These are phyloP conservation scores for Chloropsis cyanopogon DNA, from an alignment of 2,113 vertebrate genomes.

Conservation along the genomic window DNA sequence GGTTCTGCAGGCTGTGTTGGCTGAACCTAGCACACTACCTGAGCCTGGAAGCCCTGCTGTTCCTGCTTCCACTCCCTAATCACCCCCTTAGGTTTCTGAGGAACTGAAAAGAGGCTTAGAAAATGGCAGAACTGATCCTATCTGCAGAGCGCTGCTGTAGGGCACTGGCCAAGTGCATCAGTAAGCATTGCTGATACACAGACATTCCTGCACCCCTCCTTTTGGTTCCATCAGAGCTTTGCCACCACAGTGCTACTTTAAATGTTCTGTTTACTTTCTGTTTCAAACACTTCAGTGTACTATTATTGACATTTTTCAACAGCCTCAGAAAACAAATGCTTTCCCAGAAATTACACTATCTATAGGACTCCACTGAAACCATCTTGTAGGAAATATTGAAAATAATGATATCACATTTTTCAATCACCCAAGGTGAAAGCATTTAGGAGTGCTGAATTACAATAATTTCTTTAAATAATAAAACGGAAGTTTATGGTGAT, in stretches of 20 bases:
- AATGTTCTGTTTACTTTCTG: neutral
- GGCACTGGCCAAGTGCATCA: neutral
- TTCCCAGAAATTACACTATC: neutral
- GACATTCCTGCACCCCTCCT: neutral
- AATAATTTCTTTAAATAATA: neutral
- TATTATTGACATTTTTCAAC: neutral
- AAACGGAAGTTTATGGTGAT: neutral
- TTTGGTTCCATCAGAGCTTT: neutral
- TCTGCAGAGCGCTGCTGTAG: neutral
- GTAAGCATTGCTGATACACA: neutral
- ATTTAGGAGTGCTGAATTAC: neutral
- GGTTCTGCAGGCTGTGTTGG: neutral
- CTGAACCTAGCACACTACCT: fast-evolving
- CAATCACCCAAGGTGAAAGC: neutral
- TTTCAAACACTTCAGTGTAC: neutral
- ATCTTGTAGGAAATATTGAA: neutral
- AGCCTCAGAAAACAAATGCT: neutral
- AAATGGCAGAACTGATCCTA: neutral
- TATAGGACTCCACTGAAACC: neutral
- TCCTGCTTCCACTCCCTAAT: neutral
- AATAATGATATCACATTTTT: neutral
- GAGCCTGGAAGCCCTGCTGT: neutral
- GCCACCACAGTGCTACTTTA: neutral
- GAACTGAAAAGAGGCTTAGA: neutral
- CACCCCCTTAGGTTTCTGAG: fast-evolving